phyloP scores from a whole-genome alignment of 2,888 invertebrate species.

The Rugalucina vietnamica region DNA sequence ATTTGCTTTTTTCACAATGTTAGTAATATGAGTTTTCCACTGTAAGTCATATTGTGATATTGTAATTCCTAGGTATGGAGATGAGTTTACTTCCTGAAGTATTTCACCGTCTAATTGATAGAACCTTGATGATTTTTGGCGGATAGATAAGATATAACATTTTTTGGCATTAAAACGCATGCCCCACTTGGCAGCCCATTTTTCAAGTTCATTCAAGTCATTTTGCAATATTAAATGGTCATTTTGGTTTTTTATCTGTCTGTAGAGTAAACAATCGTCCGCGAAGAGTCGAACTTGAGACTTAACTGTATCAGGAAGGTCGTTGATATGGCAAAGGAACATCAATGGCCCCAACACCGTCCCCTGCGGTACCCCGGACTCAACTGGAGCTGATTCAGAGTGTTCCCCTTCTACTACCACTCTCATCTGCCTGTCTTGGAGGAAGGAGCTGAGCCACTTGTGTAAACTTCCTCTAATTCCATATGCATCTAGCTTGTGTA shows the following conservation, averaged over 20 bases:
- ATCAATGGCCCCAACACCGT: not conserved
- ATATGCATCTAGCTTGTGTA: not conserved
- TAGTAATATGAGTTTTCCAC: no score
- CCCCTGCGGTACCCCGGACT: slow-evolving; percentile 15
- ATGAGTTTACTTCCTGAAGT: no score
- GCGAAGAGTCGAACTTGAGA: slow-evolving; percentile 17
- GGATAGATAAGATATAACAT: no score
- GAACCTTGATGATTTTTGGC: no score
- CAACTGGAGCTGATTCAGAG: not conserved
- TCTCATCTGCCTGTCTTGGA: not conserved
- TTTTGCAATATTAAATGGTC: not conserved
- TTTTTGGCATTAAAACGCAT: no score
- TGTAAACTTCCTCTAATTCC: not conserved
- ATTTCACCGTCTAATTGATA: no score
- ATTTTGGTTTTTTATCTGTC: not conserved
- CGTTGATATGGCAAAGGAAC: not conserved
- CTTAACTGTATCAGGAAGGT: slow-evolving; percentile 2
- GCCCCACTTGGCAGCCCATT: no score
- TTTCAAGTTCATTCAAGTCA: no score
- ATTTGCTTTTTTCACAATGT: no score
- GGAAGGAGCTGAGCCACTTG: slow-evolving; percentile 12
- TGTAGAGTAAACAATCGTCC: slow-evolving; percentile 13
- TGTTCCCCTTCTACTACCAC: slow-evolving; percentile 7
- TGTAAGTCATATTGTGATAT: no score
- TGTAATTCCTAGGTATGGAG: no score